Base-by-base conservation (phyloP, 2,888 invertebrate species). In the Cartodere bifasciata region DNA sequence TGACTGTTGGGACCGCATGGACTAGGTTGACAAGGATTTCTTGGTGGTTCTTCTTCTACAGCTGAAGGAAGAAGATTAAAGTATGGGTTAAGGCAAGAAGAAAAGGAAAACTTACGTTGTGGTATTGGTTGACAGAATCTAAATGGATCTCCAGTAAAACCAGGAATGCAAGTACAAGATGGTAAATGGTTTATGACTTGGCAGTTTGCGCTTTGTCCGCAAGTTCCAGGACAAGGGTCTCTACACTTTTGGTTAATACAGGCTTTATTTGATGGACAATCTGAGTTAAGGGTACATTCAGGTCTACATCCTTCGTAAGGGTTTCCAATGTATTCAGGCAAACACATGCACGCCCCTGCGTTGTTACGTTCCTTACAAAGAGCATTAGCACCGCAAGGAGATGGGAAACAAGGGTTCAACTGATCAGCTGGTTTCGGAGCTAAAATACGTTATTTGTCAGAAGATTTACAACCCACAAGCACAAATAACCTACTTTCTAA, bases 1-100 rank as follows among this genome's bases (percentile, higher is more conserved):
- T 79, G 73, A 49, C 83, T 81, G 50, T 83, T 81, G 1, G 80
- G 74, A 12, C 86, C 87, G 47, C 87, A 87, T 3, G 84, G 84
- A 31, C 76, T 76, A 29, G 82, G 82, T 38, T 67, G 67, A 49
- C 86, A 87, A 1, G 82, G 80, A 52, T 73, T 67, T 26, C 49
- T 49, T 20, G 20, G 6, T 20, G 36, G 40, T 30, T 36, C 37
- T 3, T 34, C 20, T 11, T 29, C 33, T 30, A 35, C 38, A 32
- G 43, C 40, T 41, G 34, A 31, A 45, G 20, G 7, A 7, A 6
- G 6, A 20, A n/a, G n/a, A 7, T 20, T 20, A 6, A 20, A 20
- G 20, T 7, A 43, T 24, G 6, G 6, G 9, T 24, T 9, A 24
- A 7, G 11, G 11, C 10, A 4, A 14, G 4, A 28, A 9, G 24